Percentiles rank a stretch among this genome's conserved stretches.
phyloP scores from a whole-genome alignment of 2,888 invertebrate genomes.

The Catocala nupta region DNA sequence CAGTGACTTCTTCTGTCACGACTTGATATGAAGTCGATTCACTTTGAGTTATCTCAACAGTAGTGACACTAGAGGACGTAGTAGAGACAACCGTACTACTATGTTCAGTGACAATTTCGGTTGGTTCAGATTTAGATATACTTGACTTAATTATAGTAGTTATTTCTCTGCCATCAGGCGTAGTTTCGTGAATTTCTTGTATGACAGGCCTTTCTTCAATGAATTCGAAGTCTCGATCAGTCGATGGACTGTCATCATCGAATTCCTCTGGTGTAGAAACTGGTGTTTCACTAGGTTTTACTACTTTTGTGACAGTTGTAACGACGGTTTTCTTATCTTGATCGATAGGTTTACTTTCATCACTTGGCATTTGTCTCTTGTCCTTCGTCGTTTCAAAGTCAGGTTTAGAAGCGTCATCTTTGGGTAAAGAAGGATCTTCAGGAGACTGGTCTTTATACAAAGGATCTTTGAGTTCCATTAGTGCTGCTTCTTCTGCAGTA shows the following conservation, averaged over 20 bases:
- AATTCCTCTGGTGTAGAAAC: slow-evolving; percentile 3
- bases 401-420: background rate
- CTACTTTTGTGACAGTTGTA: slow-evolving; percentile 12
- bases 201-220: slow-evolving; percentile 39
- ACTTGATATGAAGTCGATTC: slow-evolving; percentile 70
- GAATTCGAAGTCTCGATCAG: slow-evolving; percentile 19
- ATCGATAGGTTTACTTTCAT: slow-evolving; percentile 17
- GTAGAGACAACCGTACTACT: slow-evolving; percentile 67
- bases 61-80: slow-evolving; percentile 71
- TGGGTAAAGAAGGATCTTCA: background rate
- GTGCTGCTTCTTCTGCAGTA: slow-evolving; percentile 37
- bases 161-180: slow-evolving; percentile 62
- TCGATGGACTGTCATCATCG: slow-evolving; percentile 12
- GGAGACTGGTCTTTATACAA: background rate
- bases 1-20: slow-evolving; percentile 60
- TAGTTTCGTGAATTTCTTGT: slow-evolving; percentile 53
- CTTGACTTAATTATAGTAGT: slow-evolving; percentile 64
- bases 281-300: slow-evolving; percentile 18
- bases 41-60: slow-evolving; percentile 71
- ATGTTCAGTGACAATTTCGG: slow-evolving; percentile 67
- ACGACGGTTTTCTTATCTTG: slow-evolving; percentile 18
- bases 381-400: slow-evolving; percentile 5
- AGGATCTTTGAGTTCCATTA: slow-evolving; percentile 21
- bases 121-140: slow-evolving; percentile 64
- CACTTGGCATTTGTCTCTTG: slow-evolving; percentile 10